phyloP scores from a whole-genome alignment of 2,113 vertebrate species.

The Gila orcuttii region DNA sequence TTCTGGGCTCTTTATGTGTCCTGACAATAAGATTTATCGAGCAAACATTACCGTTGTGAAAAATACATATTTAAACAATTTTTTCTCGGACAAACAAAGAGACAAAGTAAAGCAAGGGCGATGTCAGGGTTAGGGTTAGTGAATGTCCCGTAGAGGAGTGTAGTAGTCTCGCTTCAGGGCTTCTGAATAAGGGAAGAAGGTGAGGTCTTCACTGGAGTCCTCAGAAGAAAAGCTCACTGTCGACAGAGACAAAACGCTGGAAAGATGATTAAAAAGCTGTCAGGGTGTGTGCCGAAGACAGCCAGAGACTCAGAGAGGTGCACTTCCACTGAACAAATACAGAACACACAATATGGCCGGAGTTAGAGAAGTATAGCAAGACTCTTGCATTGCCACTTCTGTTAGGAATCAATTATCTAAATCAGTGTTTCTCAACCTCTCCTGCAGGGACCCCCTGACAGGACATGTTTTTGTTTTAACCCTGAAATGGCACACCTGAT shows the following conservation, averaged over 20 bases:
- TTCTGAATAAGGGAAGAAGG: constrained; percentile 68
- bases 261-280: constrained; percentile 18
- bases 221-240: constrained; percentile 26
- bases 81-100: constrained; percentile 72
- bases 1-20: constrained; percentile 62
- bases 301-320: not conserved
- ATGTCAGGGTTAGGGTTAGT: constrained; percentile 61
- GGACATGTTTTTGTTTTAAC: too few relatives aligned
- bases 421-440: too few relatives aligned
- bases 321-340: constrained; percentile 13
- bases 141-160: constrained; percentile 42
- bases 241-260: not conserved
- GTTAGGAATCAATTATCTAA: not conserved
- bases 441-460: too few relatives aligned
- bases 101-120: constrained; percentile 67
- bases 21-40: constrained; percentile 78
- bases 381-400: not conserved
- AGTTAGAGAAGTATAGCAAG: not conserved
- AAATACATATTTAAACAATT: constrained; percentile 81
- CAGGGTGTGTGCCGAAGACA: constrained; percentile 8
- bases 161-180: constrained; percentile 73
- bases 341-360: not conserved
- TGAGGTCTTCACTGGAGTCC: constrained; percentile 52
- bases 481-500: too few relatives aligned
- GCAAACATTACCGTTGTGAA: constrained; percentile 76